These are phyloP conservation scores for Lasioglossum zephyrum DNA, from an alignment of 2,888 invertebrate species.

Conservation along the genomic window DNA sequence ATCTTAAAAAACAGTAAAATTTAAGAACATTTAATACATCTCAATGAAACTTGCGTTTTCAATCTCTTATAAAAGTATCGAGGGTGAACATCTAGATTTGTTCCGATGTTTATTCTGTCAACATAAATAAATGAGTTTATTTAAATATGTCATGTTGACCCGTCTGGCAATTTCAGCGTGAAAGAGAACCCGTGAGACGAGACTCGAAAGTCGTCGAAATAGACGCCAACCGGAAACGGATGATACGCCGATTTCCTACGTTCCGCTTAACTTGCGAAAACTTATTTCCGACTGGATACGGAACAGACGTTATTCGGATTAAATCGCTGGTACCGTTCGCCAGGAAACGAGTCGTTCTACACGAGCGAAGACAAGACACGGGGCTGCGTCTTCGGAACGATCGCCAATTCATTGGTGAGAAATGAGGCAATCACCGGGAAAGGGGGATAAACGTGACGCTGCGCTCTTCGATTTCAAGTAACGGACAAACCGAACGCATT, in stretches of 20 bases:
- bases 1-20: too few relatives aligned
- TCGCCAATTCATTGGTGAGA: conserved; percentile 10
- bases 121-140: background rate
- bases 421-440: conserved; percentile 7
- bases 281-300: conserved; percentile 59
- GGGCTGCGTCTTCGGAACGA: conserved; percentile 23
- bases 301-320: conserved; percentile 55
- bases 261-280: conserved; percentile 56
- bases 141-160: background rate
- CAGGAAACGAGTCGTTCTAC: conserved; percentile 29
- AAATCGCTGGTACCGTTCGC: conserved; percentile 54
- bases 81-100: background rate
- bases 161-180: background rate
- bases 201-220: background rate
- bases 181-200: background rate
- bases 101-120: background rate
- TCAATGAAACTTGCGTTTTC: background rate
- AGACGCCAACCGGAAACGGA: conserved; percentile 16
- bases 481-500: background rate
- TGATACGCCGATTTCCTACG: conserved; percentile 44
- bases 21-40: too few relatives aligned
- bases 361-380: conserved; percentile 9
- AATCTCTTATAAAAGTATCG: background rate
- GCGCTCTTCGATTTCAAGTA: background rate
- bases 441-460: background rate